Percentiles rank a stretch among this genome's conserved stretches.
These are phyloP conservation scores for Trissolcus brochymenae DNA, from an alignment of 2,888 invertebrate species.

Conservation along the genomic window DNA sequence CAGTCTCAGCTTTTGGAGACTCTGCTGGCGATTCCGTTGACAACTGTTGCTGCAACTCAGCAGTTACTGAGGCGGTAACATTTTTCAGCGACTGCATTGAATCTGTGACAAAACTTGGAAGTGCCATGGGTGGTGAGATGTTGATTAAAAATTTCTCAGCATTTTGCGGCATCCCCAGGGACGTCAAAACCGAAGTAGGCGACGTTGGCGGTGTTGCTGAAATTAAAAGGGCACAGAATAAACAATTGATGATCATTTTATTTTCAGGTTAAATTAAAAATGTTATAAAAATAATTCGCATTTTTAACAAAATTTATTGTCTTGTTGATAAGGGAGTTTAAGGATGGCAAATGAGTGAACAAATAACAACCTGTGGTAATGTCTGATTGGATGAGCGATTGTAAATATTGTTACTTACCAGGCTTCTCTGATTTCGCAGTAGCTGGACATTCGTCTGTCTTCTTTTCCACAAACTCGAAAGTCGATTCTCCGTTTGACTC, in stretches of 20 bases:
- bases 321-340: no score
- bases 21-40: background rate
- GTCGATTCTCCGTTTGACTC: conserved; percentile 74
- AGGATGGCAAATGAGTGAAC: background rate
- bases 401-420: conserved; percentile 63
- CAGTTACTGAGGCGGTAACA: background rate
- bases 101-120: conserved; percentile 82
- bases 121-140: conserved; percentile 82
- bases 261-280: no score
- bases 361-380: background rate
- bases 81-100: conserved; percentile 64
- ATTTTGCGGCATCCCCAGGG: conserved; percentile 75
- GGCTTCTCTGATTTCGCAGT: conserved; percentile 66
- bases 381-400: background rate
- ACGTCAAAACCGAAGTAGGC: conserved; percentile 75
- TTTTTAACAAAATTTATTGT: no score
- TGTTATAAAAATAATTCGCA: no score
- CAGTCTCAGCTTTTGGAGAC: conserved; percentile 48
- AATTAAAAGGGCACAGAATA: background rate
- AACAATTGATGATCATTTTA: background rate
- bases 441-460: conserved; percentile 66
- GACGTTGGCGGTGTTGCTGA: conserved; percentile 73
- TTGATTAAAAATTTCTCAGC: conserved; percentile 82
- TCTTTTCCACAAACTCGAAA: conserved; percentile 73
- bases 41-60: conserved; percentile 14